Conservation (phyloP, 2,113 vertebrate genomes). For the Grammomys dolichurus region DNA sequence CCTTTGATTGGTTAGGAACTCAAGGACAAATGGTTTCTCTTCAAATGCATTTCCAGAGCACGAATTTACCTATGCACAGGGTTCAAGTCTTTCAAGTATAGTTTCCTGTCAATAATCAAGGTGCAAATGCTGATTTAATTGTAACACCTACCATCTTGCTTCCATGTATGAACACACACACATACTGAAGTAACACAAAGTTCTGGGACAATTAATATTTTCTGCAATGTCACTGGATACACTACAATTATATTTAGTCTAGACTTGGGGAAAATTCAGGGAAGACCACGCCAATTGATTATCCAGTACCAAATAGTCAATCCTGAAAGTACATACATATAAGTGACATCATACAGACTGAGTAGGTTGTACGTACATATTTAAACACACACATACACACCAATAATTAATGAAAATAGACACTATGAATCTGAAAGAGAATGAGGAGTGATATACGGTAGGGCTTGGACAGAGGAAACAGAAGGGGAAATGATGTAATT, state of each 20-base stretch:
- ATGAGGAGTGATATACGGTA: no score
- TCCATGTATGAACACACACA: neutral
- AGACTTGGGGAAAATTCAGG: neutral
- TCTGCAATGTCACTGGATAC: neutral
- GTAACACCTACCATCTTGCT: neutral
- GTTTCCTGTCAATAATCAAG: neutral
- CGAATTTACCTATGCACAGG: neutral
- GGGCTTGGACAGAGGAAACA: neutral
- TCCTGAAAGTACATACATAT: neutral
- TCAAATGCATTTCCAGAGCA: neutral
- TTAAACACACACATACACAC: neutral
- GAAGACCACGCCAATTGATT: neutral
- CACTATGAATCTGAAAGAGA: neutral
- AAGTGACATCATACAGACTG: neutral
- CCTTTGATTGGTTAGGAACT: neutral
- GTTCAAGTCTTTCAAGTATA: slow-evolving; percentile 1
- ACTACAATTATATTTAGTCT: neutral
- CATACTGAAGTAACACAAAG: neutral
- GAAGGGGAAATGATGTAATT: neutral
- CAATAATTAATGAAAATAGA: neutral
- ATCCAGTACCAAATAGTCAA: neutral
- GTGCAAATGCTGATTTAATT: neutral
- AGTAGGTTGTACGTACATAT: neutral
- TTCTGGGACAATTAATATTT: neutral
- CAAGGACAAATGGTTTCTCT: slow-evolving; percentile 54